These are phyloP conservation scores for Xanthorhoe spadicearia DNA, from an alignment of 2,888 invertebrate species.

Conservation along the genomic window DNA sequence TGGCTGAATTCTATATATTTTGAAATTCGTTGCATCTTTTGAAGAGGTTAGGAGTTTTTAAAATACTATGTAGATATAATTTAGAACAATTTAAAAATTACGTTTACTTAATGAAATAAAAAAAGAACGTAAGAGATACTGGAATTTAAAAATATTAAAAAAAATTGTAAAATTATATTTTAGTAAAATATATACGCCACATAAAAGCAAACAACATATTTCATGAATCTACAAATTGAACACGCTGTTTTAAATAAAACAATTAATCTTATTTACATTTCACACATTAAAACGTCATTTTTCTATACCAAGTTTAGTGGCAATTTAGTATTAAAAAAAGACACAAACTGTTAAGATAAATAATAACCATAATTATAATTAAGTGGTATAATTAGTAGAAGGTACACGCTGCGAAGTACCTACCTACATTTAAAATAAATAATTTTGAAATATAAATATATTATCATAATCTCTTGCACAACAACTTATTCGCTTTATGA, in stretches of 20 bases:
- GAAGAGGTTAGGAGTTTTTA: not conserved
- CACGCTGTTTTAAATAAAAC: constrained; percentile 47
- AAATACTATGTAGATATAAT: no score
- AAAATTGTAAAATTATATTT: not conserved
- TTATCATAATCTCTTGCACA: no score
- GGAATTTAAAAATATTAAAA: not conserved
- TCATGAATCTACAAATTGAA: constrained; percentile 44
- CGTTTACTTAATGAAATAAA: no score
- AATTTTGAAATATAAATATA: no score
- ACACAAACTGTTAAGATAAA: no score
- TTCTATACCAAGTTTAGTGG: not conserved
- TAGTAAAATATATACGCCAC: constrained; percentile 26
- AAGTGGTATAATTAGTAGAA: no score
- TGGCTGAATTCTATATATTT: constrained; percentile 17
- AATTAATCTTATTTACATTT: constrained; percentile 35
- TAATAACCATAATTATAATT: no score
- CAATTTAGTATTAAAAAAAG: not conserved
- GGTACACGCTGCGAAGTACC: no score
- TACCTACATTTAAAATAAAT: no score
- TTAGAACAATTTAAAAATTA: no score
- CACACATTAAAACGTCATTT: constrained; percentile 19
- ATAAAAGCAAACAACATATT: constrained; percentile 34
- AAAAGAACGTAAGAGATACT: no score
- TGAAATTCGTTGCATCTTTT: constrained; percentile 32
- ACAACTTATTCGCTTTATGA: no score